Base-by-base conservation (phyloP, 2,888 invertebrate species). In the Drosophila nr. perissopoda region DNA sequence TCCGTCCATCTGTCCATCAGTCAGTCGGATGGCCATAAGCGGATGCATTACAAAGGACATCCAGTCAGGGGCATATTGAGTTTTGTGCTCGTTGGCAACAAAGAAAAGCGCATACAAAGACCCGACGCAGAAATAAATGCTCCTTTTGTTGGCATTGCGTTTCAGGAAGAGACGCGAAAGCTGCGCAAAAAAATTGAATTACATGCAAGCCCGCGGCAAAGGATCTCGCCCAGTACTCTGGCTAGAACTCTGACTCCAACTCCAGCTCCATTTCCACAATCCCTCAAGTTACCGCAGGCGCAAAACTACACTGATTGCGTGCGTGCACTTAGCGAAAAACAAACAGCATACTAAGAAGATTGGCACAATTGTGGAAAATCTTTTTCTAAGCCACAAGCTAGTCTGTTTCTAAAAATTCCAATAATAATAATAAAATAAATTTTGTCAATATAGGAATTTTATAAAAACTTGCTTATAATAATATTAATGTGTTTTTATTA, bases 251-350 rank as follows among this genome's bases (percentile, higher is more conserved):
- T 21, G 18, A 38, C 11, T 31, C 48, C 67, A 8, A 51, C 38
- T 56, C n/a, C 38, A 34, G 25, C 61, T 51, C 42, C 57, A 49
- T 53, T 54, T 69, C 58, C 68, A 64, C 62, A 57, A 42, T 57
- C 66, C 60, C 77, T 70, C 71, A 74, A 83, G 76, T 74, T 77
- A 84, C 84, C 84, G 89, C 89, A 87, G 89, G 89, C 84, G 70
- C 89, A 89, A 87, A 89, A 89, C 89, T 83, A 83, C 89, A 81
- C 84, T 81, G 84, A 87, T 83, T 84, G 89, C 83, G 79, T 81
- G 11, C 40, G 18, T 31, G 1, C 57, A 42, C 57, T 34, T 5
- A 6, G 10, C 21, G 25, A 54, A 54, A 49, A 11, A 3, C 11
- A 18, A 10, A 10, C 27, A 21, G 25, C 16, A 16, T 8, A 5